Percentiles rank a stretch among this genome's conserved stretches.
phyloP scores from a whole-genome alignment of 1,140 invertebrate genomes.

The Caerostris darwini region DNA sequence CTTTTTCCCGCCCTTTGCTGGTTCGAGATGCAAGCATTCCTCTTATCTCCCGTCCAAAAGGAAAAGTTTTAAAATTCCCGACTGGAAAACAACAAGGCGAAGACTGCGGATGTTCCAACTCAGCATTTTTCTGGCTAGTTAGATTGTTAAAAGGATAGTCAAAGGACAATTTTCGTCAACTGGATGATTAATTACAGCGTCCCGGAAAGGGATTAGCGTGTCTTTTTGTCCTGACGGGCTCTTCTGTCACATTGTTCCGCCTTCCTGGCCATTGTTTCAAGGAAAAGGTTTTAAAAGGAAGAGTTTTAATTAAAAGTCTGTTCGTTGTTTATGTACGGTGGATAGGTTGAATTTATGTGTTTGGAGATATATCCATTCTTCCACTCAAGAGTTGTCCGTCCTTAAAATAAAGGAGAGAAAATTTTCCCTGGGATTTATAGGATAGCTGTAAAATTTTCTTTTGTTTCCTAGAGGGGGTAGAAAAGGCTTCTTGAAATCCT shows the following conservation, averaged over 20 bases:
- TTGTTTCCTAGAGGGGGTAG: background rate
- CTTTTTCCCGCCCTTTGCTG: background rate
- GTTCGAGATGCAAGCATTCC: background rate
- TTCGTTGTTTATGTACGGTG: conserved; percentile 16
- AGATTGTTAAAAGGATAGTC: conserved; percentile 69
- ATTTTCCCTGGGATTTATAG: conserved; percentile 10
- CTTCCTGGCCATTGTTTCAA: conserved; percentile 39
- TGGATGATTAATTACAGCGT: conserved; percentile 66
- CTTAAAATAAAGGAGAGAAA: conserved; percentile 54
- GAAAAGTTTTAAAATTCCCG: conserved; percentile 30
- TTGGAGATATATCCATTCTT: conserved; percentile 25
- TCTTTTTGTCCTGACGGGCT: conserved; percentile 57
- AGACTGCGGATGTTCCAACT: conserved; percentile 22
- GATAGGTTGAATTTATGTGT: conserved; percentile 49
- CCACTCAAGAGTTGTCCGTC: background rate
- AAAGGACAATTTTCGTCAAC: conserved; percentile 74
- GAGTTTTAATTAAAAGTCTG: conserved; percentile 67
- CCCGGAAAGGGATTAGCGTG: conserved; percentile 64
- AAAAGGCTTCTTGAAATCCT: background rate
- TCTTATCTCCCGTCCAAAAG: conserved; percentile 4
- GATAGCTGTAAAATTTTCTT: conserved; percentile 21
- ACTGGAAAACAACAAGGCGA: conserved; percentile 5
- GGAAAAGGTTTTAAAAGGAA: conserved; percentile 32
- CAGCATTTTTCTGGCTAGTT: conserved; percentile 52
- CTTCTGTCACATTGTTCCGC: conserved; percentile 49